Base-by-base conservation (phyloP, 2,888 invertebrate genomes). In the Drosophila histrio region DNA sequence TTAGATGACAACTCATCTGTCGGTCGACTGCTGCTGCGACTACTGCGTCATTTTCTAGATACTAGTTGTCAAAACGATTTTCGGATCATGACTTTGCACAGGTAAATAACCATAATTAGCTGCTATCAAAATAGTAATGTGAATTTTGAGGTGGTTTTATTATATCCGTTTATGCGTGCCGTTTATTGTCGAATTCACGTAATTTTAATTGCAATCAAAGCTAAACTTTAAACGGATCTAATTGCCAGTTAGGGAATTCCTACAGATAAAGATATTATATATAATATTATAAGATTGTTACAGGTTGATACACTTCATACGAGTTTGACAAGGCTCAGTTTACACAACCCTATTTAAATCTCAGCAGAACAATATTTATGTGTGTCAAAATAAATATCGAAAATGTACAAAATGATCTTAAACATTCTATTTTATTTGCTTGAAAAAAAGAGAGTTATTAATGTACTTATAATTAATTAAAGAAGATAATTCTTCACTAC, bases 101-200 rank as follows among this genome's bases (percentile, higher is more conserved):
- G 4, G 11, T 13, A 21, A 70, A 65, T 64, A 17, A 15, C 50
- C 26, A 41, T 46, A 63, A 69, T 72, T 57, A 28, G 5, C 13
- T 2, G 39, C 24, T 39, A 52, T 70, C 59, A 59, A 64, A 59
- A 38, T 8, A 15, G 15, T 30, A 28, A 21, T 8, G 9, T 7
- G 22, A 26, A 24, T 32, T 43, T 54, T 30, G 6, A 43, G 41
- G 3, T 38, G 13, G 6, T 8, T 24, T 22, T 22, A 30, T 30
- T 53, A 8, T 19, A 46, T 46, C 5, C 13, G 32, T n/a, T 47
- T 34, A 68, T 56, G n/a, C 19, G 28, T 44, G 38, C 2, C 49
- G 17, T n/a, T 19, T 9, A 32, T 38, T 56, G 15, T 11, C 28
- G 17, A 41, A 22, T 28, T 38, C 13, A 57, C 19, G 46, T 50